Evolutionary conservation across 2,888 invertebrate genomes (phyloP).

Genomic region (Alentia gelatinosa): DNA sequence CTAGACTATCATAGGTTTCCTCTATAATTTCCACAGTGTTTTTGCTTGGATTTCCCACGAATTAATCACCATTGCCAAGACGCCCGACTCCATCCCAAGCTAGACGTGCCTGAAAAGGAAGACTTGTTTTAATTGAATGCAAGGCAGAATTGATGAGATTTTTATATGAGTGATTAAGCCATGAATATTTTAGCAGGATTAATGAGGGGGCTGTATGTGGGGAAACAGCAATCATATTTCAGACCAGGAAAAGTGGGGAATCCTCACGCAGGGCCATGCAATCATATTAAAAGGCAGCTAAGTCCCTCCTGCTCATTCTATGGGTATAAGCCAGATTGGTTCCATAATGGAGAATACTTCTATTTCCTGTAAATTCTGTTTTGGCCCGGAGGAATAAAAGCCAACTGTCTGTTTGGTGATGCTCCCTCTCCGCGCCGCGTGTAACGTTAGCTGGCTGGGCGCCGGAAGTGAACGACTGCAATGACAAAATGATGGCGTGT

Average conservation of each 20-base stretch:
- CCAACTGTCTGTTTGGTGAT: not conserved
- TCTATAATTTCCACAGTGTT: too few relatives aligned
- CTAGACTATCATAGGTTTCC: too few relatives aligned
- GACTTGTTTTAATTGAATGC: not conserved
- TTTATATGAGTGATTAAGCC: not conserved
- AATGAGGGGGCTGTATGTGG: not conserved
- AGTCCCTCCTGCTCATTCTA: not conserved
- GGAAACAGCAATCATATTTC: not conserved
- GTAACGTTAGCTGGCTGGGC: not conserved
- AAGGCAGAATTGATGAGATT: not conserved
- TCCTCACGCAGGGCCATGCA: not conserved
- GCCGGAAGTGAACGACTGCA: constrained; percentile 11
- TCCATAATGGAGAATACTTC: not conserved
- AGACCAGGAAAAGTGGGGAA: not conserved
- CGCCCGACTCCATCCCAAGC: too few relatives aligned
- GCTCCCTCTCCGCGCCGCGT: not conserved
- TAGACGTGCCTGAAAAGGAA: not conserved
- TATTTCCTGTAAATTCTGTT: not conserved
- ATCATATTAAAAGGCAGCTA: constrained; percentile 1
- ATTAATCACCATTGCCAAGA: too few relatives aligned
- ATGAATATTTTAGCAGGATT: not conserved
- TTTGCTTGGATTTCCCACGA: too few relatives aligned
- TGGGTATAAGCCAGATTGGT: not conserved
- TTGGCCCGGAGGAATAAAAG: not conserved
- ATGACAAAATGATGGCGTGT: constrained; percentile 36